Evolutionary conservation across 2,888 invertebrate species (phyloP), one percentile per base, ranked within the genome.

Genomic region (Troglohyphantes excavatus): DNA sequence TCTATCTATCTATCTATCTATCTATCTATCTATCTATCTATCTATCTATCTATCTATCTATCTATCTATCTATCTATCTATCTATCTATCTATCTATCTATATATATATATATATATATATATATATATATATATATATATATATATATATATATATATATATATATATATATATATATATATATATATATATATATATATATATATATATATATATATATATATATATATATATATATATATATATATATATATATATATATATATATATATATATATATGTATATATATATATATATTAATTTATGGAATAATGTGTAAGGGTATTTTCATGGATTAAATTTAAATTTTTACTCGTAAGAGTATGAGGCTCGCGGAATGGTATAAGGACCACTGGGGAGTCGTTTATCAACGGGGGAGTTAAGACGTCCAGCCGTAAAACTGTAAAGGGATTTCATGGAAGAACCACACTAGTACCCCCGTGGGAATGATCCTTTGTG

Each of bases 121-220:
- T n/a, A n/a, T n/a, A n/a, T n/a, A n/a, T n/a, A n/a, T n/a, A n/a
- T n/a, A n/a, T n/a, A n/a, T n/a, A n/a, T n/a, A n/a, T n/a, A n/a
- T n/a, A n/a, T n/a, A n/a, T n/a, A n/a, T n/a, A n/a, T n/a, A n/a
- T n/a, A n/a, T n/a, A n/a, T n/a, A n/a, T n/a, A n/a, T n/a, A n/a
- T n/a, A n/a, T n/a, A n/a, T n/a, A n/a, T n/a, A n/a, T n/a, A n/a
- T n/a, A n/a, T n/a, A n/a, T n/a, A n/a, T n/a, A n/a, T n/a, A n/a
- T n/a, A n/a, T n/a, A n/a, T n/a, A n/a, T n/a, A n/a, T n/a, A n/a
- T 65, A 21, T 65, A 65, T 65, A 65, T 65, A 65, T 65, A 65
- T 65, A 65, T 65, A 65, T 65, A 65, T 65, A 65, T 65, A 65
- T 65, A 65, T 65, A 65, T 65, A 65, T 65, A 65, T 65, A 65